phyloP scores from a whole-genome alignment of 2,113 vertebrate genomes.

The Hippocampus guttulatus region DNA sequence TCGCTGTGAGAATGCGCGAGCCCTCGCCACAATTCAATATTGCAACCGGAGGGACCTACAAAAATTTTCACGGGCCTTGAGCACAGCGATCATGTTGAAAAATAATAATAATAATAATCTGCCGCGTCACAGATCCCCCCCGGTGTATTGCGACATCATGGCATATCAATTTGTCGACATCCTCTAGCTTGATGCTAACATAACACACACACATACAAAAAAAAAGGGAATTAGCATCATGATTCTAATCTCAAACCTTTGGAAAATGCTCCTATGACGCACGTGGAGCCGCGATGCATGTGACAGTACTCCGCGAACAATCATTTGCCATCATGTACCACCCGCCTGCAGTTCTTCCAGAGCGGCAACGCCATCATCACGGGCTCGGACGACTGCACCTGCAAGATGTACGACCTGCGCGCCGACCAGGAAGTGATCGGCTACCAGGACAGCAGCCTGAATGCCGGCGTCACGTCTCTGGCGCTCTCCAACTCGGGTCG shows the following conservation, averaged over 20 bases:
- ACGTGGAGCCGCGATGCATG: no score
- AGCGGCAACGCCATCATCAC: slow-evolving; percentile 83
- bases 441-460: slow-evolving; percentile 83
- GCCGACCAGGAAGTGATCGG: slow-evolving; percentile 84
- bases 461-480: slow-evolving; percentile 88
- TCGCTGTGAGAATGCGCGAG: slow-evolving; percentile 73
- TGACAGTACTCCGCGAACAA: not conserved
- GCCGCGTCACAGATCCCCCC: no score
- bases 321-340: not conserved
- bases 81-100: no score
- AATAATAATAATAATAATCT: no score
- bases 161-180: no score
- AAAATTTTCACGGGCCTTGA: no score
- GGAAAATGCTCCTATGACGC: no score
- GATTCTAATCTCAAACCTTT: no score
- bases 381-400: slow-evolving; percentile 87
- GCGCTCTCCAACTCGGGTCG: slow-evolving; percentile 89
- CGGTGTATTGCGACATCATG: no score
- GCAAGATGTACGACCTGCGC: slow-evolving; percentile 91
- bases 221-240: no score
- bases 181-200: not conserved
- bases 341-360: slow-evolving; percentile 77
- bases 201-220: not conserved
- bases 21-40: no score
- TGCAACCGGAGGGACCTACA: no score